These are phyloP conservation scores for Periparus ater DNA, from an alignment of 2,797 vertebrate genomes.

Conservation along the genomic window DNA sequence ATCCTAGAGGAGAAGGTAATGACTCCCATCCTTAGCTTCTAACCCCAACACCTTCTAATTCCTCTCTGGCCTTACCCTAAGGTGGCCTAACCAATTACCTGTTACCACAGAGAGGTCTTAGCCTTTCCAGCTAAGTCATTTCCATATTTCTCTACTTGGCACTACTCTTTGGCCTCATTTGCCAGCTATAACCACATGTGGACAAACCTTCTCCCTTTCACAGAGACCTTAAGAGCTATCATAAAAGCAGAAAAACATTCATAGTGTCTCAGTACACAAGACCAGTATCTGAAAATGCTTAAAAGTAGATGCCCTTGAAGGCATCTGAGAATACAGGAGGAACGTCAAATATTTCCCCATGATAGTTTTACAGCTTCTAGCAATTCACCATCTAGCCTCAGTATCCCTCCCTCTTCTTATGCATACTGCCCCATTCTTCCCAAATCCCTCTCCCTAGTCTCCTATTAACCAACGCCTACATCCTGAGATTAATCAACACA, in stretches of 20 bases:
- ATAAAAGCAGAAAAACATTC: neutral
- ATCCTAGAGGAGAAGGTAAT: neutral
- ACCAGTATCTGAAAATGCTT: neutral
- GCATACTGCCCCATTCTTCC: neutral
- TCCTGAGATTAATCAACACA: constrained; percentile 1
- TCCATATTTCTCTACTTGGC: neutral
- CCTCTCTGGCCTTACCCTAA: neutral
- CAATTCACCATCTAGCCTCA: neutral
- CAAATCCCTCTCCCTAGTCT: neutral
- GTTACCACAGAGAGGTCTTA: neutral
- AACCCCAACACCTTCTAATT: neutral
- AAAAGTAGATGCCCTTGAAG: neutral
- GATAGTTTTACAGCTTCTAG: neutral
- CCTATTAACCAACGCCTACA: neutral
- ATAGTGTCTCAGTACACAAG: neutral
- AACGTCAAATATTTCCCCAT: neutral
- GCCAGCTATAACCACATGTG: neutral
- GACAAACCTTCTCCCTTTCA: neutral
- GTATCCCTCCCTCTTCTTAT: neutral
- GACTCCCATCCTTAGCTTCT: neutral
- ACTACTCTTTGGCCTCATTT: neutral
- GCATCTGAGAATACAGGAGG: neutral
- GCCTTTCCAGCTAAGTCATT: neutral
- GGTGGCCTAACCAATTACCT: neutral
- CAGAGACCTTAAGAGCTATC: neutral